Evolutionary conservation across 2,113 vertebrate genomes (phyloP), one percentile per base, ranked within the genome.

Genomic region (Gobiocypris rarus): DNA sequence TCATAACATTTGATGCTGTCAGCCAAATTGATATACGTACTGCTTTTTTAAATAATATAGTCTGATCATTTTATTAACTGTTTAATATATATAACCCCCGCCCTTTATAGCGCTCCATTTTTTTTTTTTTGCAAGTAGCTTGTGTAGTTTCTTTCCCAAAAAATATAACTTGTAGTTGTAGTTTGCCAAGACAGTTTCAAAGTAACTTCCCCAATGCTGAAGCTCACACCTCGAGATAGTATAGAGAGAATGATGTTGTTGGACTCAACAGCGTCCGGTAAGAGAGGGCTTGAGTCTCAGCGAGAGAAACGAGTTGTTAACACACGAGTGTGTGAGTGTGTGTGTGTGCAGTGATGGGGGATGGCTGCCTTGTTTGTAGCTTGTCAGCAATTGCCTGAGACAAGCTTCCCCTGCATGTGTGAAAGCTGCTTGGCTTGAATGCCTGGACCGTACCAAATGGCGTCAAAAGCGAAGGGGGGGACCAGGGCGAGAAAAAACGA

Each of bases 301-400:
- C 43, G 50, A 24, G 69, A 17, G 75, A 28, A 61, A 24, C 28
- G 31, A 45, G 82, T 61, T 80, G 69, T 79, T 69, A 45, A 83
- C 80, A 52, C 73, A 48, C 56, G 24, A 28, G 52, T 28, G 83
- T 78, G 52, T 38, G 76, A 26, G 83, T 34, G 76, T 73, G 82
- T 43, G 67, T 28, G 87, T 43, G 79, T 61, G 75, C 38, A 41
- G 81, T 79, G 85, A 85, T 79, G 74, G 79, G 76, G 87, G 86
- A 93, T 92, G 94, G 92, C 92, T 91, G 94, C 94, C 95, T 96
- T 95, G 95, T 96, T 96, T 95, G 95, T 95, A 95, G 95, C 95
- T 96, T 95, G 96, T 96, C 96, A 96, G 96, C 96, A 96, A 95
- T 95, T 95, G 95, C 95, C 94, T 91, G 94, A 95, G 95, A 96